Evolutionary conservation across 2,888 invertebrate genomes (phyloP).

Genomic region (Tipula helvola): DNA sequence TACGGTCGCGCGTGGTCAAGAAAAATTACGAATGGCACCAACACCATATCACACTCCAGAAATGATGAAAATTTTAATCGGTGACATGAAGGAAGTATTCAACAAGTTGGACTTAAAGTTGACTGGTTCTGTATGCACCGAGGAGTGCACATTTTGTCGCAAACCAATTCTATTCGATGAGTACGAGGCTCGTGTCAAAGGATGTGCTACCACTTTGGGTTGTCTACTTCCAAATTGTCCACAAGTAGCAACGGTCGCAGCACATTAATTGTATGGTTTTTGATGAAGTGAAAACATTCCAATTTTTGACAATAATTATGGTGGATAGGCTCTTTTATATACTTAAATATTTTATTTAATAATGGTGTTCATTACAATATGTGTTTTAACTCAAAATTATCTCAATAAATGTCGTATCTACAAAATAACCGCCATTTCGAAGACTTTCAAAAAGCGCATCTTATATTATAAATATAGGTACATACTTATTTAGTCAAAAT

Average conservation of each 20-base stretch:
- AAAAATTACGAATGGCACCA: constrained; percentile 85
- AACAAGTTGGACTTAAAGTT: constrained; percentile 57
- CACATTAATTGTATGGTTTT: background rate
- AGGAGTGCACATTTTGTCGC: constrained; percentile 47
- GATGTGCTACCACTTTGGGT: constrained; percentile 22
- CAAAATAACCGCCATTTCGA: background rate
- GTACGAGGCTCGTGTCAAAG: constrained; percentile 36
- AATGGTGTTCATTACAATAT: background rate
- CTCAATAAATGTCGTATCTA: background rate
- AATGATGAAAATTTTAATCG: constrained; percentile 74
- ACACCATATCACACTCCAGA: constrained; percentile 80
- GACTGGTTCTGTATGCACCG: constrained; percentile 41
- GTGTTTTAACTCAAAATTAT: background rate
- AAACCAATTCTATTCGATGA: constrained; percentile 42
- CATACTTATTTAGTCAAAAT: background rate
- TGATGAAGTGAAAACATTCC: background rate
- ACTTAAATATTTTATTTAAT: background rate
- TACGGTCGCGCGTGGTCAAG: constrained; percentile 85
- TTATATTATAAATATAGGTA: background rate
- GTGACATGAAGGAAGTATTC: constrained; percentile 72
- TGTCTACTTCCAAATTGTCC: constrained; percentile 50
- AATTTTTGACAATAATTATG: background rate
- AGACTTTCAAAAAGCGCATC: background rate
- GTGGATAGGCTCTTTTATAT: background rate
- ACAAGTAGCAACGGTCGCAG: constrained; percentile 35